Conservation (phyloP, 2,888 invertebrate species). For the Acanthosepion esculentum region DNA sequence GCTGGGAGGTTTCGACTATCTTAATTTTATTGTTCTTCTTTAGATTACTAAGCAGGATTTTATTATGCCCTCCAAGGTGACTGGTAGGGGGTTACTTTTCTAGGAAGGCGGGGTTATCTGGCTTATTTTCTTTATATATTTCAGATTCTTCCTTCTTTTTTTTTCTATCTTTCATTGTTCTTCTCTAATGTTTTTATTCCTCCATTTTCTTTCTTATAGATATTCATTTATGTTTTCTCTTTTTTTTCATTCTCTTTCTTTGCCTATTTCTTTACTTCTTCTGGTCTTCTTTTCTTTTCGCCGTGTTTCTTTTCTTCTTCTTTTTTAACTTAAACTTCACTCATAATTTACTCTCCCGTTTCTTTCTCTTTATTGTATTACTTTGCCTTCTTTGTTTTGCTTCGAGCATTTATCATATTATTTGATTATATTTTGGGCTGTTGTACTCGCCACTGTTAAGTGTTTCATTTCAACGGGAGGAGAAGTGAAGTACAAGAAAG, state of each 20-base stretch:
- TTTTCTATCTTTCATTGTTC: neutral
- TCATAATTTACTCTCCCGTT: neutral
- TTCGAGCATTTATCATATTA: neutral
- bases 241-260: neutral
- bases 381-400: neutral
- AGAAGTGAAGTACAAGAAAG: neutral
- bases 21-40: neutral
- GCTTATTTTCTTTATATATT: neutral
- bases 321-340: too few relatives aligned
- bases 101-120: neutral
- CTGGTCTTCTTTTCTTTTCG: neutral
- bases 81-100: neutral
- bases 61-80: neutral
- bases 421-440: neutral
- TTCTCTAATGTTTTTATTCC: neutral
- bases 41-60: conserved; percentile 1
- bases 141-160: neutral
- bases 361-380: neutral
- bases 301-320: neutral
- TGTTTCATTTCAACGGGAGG: neutral
- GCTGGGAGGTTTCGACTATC: neutral
- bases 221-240: neutral
- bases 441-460: neutral
- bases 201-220: neutral
- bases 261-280: neutral